A percentile compares a stretch with the other conserved stretches of the same genome.
Conservation (phyloP, 2,113 vertebrate genomes). For the Spheniscus mendiculus region DNA sequence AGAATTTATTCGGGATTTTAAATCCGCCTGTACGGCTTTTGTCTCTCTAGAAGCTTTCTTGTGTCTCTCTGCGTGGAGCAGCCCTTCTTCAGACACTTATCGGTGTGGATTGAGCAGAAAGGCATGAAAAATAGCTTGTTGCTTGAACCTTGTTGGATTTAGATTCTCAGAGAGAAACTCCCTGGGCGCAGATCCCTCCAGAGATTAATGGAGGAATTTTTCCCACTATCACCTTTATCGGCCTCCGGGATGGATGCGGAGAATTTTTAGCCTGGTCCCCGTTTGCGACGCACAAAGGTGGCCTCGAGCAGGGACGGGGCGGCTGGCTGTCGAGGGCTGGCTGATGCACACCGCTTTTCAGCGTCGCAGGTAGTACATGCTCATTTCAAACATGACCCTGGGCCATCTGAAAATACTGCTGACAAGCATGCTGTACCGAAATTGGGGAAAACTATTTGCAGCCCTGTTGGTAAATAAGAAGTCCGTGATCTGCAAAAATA, state of each 20-base stretch:
- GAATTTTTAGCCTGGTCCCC: background rate
- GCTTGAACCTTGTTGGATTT: background rate
- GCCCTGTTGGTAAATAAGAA: background rate
- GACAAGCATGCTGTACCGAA: background rate
- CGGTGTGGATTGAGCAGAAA: fast-evolving
- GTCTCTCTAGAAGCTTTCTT: background rate
- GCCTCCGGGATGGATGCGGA: fast-evolving
- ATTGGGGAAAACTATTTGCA: background rate
- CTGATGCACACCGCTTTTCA: fast-evolving
- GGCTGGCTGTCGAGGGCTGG: background rate
- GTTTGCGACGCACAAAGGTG: fast-evolving
- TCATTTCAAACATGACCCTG: background rate
- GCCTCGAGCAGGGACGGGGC: background rate
- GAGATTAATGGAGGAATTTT: background rate
- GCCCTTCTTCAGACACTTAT: background rate
- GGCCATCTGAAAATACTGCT: background rate
- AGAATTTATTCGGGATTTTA: background rate
- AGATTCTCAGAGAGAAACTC: background rate
- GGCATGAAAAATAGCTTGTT: background rate
- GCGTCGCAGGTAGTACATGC: fast-evolving
- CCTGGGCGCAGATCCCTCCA: background rate
- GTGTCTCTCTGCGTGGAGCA: background rate
- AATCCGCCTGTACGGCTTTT: fast-evolving
- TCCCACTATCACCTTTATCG: background rate
- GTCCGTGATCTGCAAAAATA: background rate